Conservation (phyloP, 23 tunicate genomes). For the Trididemnum nubilum region DNA sequence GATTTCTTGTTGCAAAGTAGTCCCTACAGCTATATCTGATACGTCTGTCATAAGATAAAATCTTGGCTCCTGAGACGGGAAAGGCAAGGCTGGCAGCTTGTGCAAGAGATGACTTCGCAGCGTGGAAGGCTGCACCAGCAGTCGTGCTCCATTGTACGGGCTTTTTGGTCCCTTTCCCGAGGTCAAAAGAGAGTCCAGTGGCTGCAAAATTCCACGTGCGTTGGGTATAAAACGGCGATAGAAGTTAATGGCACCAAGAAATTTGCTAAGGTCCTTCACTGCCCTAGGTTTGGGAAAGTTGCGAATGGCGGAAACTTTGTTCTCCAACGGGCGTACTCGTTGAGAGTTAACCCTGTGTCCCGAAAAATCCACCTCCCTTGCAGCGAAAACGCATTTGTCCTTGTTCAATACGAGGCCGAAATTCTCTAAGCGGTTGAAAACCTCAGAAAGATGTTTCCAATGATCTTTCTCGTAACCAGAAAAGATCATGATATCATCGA, state of each 20-base stretch:
- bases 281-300: background rate
- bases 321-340: background rate
- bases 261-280: background rate
- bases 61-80: too few species aligned
- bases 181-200: too few species aligned
- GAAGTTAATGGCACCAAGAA: background rate
- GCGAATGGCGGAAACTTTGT: background rate
- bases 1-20: too few species aligned
- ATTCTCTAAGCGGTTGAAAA: background rate
- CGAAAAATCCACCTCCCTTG: background rate
- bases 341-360: background rate
- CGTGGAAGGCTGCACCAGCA: too few species aligned
- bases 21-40: too few species aligned
- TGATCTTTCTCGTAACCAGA: background rate
- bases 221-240: background rate
- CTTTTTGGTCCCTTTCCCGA: too few species aligned
- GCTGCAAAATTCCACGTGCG: background rate
- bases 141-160: too few species aligned
- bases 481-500: background rate
- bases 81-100: too few species aligned
- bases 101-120: too few species aligned
- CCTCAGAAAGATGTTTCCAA: background rate
- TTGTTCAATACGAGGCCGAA: background rate
- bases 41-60: too few species aligned
- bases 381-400: background rate